These are phyloP conservation scores for Cotesia chilonis DNA, from an alignment of 1,140 invertebrate species.

Conservation along the genomic window DNA sequence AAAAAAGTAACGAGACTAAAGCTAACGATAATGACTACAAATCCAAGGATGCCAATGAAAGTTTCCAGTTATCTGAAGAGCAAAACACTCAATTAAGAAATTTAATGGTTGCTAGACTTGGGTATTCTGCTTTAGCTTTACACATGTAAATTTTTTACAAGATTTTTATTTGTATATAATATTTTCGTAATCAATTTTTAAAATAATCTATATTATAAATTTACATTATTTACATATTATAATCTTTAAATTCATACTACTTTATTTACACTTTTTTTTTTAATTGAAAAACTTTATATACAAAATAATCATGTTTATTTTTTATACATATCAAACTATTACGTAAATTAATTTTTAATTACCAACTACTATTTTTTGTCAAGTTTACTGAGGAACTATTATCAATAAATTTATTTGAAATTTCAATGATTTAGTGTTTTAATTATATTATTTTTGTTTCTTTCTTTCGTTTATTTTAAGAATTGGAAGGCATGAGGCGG, in stretches of 20 bases:
- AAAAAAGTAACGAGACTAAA: not conserved
- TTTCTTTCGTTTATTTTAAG: not conserved
- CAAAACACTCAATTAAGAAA: not conserved
- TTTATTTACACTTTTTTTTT: no score
- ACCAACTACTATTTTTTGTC: no score
- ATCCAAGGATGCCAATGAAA: not conserved
- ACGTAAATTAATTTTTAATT: no score
- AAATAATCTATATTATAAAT: not conserved
- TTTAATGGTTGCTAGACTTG: not conserved
- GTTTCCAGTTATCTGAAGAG: not conserved
- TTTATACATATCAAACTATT: no score
- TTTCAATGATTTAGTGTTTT: not conserved
- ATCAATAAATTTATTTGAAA: not conserved
- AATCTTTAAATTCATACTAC: no score
- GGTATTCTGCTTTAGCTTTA: not conserved
- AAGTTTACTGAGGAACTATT: not conserved
- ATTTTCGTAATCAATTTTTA: no score
- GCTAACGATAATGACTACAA: not conserved
- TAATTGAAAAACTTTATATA: no score
- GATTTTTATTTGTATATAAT: not conserved
- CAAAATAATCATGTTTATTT: no score
- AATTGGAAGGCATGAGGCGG: not conserved
- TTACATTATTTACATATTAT: not conserved
- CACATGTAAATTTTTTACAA: not conserved
- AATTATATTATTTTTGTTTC: not conserved